phyloP scores from a whole-genome alignment of 2,797 vertebrate genomes.

The Neosilurus mollespiculum region DNA sequence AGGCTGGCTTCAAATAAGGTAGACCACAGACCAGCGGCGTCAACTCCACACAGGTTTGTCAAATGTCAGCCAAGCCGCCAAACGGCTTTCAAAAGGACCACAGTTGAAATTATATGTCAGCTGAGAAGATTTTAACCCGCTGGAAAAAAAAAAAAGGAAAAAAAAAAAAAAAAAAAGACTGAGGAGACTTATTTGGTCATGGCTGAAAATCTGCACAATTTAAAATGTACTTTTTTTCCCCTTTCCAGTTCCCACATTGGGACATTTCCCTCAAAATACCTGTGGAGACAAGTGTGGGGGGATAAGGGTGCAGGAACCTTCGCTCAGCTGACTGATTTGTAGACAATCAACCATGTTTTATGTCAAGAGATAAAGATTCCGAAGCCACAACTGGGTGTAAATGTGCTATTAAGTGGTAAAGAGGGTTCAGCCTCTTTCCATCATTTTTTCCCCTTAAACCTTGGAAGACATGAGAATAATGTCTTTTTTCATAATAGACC shows the following conservation, averaged over 20 bases:
- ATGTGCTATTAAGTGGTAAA: conserved; percentile 52
- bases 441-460: conserved; percentile 32
- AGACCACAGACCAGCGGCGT: conserved; percentile 63
- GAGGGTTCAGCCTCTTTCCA: conserved; percentile 48
- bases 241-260: conserved; percentile 43
- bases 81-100: conserved; percentile 63
- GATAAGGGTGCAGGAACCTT: conserved; percentile 20
- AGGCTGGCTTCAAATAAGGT: conserved; percentile 66
- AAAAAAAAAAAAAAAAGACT: conserved; percentile 50
- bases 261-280: conserved; percentile 55
- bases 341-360: conserved; percentile 48
- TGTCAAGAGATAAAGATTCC: conserved; percentile 40
- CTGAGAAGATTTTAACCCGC: conserved; percentile 60
- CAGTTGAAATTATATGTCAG: conserved; percentile 67
- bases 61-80: conserved; percentile 68
- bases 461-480: conserved; percentile 5
- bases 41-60: conserved; percentile 64
- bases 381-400: conserved; percentile 42
- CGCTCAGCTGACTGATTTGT: conserved; percentile 29
- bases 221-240: conserved; percentile 39
- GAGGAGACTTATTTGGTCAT: conserved; percentile 53
- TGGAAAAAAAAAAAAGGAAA: conserved; percentile 48
- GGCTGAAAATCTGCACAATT: conserved; percentile 55
- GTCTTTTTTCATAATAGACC: neutral
- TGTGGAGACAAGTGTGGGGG: conserved; percentile 47